Evolutionary conservation across 1,140 invertebrate species (phyloP), one percentile per base, ranked within the genome.

Genomic region (Plutomurus gul): DNA sequence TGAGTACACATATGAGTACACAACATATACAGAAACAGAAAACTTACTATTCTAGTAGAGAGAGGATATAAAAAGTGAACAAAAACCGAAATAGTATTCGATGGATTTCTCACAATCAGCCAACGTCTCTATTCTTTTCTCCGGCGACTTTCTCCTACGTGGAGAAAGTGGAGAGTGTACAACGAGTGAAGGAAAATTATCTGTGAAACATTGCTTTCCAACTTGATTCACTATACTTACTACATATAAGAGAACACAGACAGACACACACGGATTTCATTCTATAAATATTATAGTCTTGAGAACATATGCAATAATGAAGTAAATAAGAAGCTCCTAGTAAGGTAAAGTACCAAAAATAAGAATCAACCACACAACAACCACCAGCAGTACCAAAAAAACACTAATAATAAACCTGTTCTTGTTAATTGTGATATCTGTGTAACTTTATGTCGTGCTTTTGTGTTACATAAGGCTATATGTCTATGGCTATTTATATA

Each of bases 71-170:
- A 25, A 65, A 65, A 65, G 39, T 65, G 36, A 30, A 65, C 56
- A 65, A 65, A 65, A 65, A 65, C 56, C 56, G 56, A 65, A 65
- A 13, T 65, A 65, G 56, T 65, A 65, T 65, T 65, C 56, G 22
- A 56, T 56, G 22, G 20, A 25, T 22, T 51, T 25, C n/a, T 43
- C n/a, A n/a, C n/a, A 43, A 10, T 43, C 11, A 43, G 18, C 20
- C 25, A 60, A 30, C 27, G 30, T 33, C 30, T 33, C 10, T 33
- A 33, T 65, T 65, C 56, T 36, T 65, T 65, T 1, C 16, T n/a
- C n/a, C n/a, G n/a, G n/a, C n/a, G 36, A 65, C 56, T 65, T 65
- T 65, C 27, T 65, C 56, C 56, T 4, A n/a, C n/a, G n/a, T n/a
- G 16, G 30, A 33, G 27, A 33, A 65, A 65, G 25, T 65, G 7